Percentiles rank a stretch among this genome's conserved stretches.
These are phyloP conservation scores for Hipposideros larvatus DNA, from an alignment of 2,797 vertebrate genomes.

Conservation along the genomic window DNA sequence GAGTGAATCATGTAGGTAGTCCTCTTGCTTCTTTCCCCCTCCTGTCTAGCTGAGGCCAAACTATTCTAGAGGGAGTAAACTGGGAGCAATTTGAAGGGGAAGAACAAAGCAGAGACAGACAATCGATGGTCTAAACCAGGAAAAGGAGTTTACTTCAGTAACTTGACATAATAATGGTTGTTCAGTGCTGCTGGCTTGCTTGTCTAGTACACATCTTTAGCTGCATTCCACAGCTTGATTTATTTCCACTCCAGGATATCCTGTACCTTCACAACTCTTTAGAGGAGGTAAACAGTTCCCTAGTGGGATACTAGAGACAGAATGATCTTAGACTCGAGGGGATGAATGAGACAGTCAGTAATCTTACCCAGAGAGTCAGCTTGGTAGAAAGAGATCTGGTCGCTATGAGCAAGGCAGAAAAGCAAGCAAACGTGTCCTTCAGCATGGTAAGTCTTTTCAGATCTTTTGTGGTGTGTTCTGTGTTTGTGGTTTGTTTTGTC, in stretches of 20 bases:
- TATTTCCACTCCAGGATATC: constrained; percentile 87
- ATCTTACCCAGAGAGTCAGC: constrained; percentile 86
- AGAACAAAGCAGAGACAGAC: constrained; percentile 53
- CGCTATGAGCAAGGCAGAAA: constrained; percentile 81
- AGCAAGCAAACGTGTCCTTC: constrained; percentile 80
- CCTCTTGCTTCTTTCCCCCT: constrained; percentile 59
- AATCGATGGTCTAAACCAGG: constrained; percentile 18
- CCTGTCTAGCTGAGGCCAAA: constrained; percentile 40
- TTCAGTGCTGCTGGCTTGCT: constrained; percentile 44
- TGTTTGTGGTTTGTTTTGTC: constrained; percentile 38
- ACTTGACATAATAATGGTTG: constrained; percentile 64
- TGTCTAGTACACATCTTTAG: constrained; percentile 48
- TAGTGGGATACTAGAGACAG: constrained; percentile 83
- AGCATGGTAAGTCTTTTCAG: constrained; percentile 80
- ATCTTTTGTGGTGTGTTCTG: constrained; percentile 15
- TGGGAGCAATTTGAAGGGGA: background rate
- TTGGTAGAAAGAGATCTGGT: constrained; percentile 85
- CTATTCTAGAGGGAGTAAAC: constrained; percentile 26
- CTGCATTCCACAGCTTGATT: constrained; percentile 48
- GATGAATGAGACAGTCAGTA: constrained; percentile 86
- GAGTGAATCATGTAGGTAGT: constrained; percentile 71
- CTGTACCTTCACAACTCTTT: constrained; percentile 85
- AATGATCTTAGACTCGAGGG: constrained; percentile 87
- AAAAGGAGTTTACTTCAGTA: constrained; percentile 54
- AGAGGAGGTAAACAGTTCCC: constrained; percentile 87